Base-by-base conservation (phyloP, 2,888 invertebrate genomes). In the Eristalis tenax region DNA sequence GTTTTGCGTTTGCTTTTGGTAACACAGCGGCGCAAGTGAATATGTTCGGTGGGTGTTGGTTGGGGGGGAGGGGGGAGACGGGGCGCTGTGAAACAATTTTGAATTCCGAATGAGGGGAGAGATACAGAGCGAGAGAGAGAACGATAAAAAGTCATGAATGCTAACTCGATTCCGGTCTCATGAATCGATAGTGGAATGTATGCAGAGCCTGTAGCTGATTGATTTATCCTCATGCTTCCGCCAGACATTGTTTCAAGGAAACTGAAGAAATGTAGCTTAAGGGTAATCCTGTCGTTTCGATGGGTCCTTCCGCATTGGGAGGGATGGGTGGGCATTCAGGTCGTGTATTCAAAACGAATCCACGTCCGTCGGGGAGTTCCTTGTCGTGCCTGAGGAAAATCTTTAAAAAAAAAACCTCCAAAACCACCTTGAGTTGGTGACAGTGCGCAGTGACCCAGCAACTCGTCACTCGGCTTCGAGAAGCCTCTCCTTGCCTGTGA, bases 41-140 rank as follows among this genome's bases (percentile, higher is more conserved):
- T 15, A 43, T 50, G n/a, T 50, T 50, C 38, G 2, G 38, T 38
- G 32, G 32, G 15, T 1, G 15, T 15, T 1, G 40, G 13, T n/a
- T 2, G n/a, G 0, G 15, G 0, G 43, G 1, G 0, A 1, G 43
- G 4, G 1, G 4, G n/a, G n/a, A n/a, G 5, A 4, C 15, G n/a
- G n/a, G 43, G 5, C n/a, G 6, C n/a, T 4, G 6, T 18, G n/a
- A n/a, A 43, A 18, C 43, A 43, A 43, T 43, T 15, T 43, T 15
- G 15, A 43, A 43, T 43, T 43, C 43, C n/a, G 15, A 43, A 43
- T 15, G 15, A 40, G 40, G 3, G 38, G 38, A 11, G 13, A 26
- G 38, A 15, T 6, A 4, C 1, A 4, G 40, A 15, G 40, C 15
- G 15, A n/a, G 8, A 8, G 18, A 50, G 18, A 18, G 18, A 50